Evolutionary conservation across 2,888 invertebrate genomes (phyloP), one percentile per base, ranked within the genome.

Genomic region (Tupiocoris notatus): DNA sequence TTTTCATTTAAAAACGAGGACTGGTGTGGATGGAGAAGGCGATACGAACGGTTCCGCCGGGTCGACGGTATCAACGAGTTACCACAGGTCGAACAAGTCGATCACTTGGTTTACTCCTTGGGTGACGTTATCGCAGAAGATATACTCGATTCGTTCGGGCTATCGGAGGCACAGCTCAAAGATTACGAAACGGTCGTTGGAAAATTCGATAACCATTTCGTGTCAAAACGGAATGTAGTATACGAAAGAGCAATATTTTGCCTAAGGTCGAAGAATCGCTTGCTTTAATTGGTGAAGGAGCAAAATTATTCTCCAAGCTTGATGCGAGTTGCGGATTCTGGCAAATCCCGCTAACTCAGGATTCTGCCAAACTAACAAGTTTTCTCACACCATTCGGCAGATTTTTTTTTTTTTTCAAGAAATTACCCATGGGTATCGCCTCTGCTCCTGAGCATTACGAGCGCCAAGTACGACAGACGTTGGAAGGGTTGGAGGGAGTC

Each of bases 181-280:
- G 24, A n/a, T 24, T 71, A 24, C 39, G 1, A 56, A 12, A 58
- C 9, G n/a, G 67, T 77, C 21, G 20, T 54, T 6, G 21, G 57
- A 9, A 64, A 75, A n/a, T 75, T 66, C 67, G 24, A 66, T 67
- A 39, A 39, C 23, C 79, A 80, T 71, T 81, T 81, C 65, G 62
- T 77, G 6, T 80, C 79, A 7, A 80, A 80, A 73, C 79, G 76
- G 24, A 81, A 81, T 75, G 58, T 78, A 0, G 80, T 81, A 20
- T 81, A 80, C 62, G 79, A 81, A 76, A 58, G 79, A 23, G 79
- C 75, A n/a, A 79, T 78, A 21, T 80, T 81, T 62, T 64, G 17
- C 74, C 39, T 1, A 63, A 24, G 2, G 74, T 74, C 3, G 74
- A 74, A 21, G 74, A 74, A 12, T 17, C 63, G 54, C 54, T 74